Conservation (phyloP, 2,888 invertebrate species). For the Hermaeophaga mercurialis region DNA sequence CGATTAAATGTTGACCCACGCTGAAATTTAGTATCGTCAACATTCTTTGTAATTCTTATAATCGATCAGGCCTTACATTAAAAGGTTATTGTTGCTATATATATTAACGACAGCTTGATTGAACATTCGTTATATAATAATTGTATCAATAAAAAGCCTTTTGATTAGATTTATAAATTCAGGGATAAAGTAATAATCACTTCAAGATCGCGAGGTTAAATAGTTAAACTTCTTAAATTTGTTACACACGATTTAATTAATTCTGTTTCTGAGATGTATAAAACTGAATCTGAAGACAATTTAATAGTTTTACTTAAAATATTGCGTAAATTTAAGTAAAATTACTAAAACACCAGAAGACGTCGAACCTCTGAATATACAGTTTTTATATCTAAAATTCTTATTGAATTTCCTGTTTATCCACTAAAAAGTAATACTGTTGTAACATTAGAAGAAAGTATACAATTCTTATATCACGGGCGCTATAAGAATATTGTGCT, state of each 20-base stretch:
- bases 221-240: no score
- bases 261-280: no score
- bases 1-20: constrained; percentile 4
- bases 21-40: constrained; percentile 10
- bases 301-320: no score
- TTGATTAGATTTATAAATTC: neutral
- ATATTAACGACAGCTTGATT: neutral
- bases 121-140: neutral
- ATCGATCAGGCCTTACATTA: neutral
- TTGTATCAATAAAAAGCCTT: neutral
- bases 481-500: constrained; percentile 22
- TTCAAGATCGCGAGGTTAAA: no score
- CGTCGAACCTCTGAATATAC: neutral
- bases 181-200: no score
- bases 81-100: neutral
- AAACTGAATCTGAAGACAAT: no score
- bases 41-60: neutral
- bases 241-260: no score
- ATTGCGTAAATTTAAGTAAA: no score
- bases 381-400: neutral
- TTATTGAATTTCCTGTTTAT: constrained; percentile 13
- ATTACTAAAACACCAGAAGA: no score
- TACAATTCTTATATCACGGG: constrained; percentile 31
- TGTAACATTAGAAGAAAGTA: constrained; percentile 17
- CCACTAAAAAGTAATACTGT: constrained; percentile 6